These are phyloP conservation scores for Metacarcinus magister DNA, from an alignment of 2,888 invertebrate species.

Conservation along the genomic window DNA sequence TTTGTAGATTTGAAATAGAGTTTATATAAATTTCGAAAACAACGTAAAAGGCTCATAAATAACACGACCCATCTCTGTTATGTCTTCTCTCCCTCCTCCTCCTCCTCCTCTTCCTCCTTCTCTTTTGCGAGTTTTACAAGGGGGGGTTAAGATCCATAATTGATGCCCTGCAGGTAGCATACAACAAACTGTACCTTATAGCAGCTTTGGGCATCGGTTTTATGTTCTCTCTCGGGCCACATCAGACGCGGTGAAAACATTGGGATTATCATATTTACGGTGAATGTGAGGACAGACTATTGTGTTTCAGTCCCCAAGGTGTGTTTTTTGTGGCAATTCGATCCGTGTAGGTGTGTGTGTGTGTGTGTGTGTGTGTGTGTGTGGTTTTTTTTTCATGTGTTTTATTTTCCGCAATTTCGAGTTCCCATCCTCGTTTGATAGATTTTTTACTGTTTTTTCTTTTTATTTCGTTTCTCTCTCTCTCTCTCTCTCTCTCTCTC, in stretches of 20 bases:
- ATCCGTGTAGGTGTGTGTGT: background rate
- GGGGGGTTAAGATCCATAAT: slow-evolving; percentile 69
- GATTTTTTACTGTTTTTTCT: background rate
- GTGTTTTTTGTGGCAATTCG: background rate
- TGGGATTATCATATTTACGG: slow-evolving; percentile 73
- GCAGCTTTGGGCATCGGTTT: slow-evolving; percentile 59
- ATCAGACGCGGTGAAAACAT: slow-evolving; percentile 58
- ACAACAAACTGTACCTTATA: slow-evolving; percentile 72
- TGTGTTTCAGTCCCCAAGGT: slow-evolving; percentile 41
- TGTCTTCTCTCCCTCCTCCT: background rate
- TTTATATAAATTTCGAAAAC: background rate
- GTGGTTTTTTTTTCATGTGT: background rate
- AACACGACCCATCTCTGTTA: background rate
- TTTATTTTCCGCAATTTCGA: no score
- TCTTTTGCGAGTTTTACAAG: slow-evolving; percentile 43
- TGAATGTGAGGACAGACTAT: slow-evolving; percentile 64
- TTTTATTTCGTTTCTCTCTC: background rate
- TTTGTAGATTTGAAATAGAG: background rate
- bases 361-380: slow-evolving; percentile 27
- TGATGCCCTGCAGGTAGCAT: slow-evolving; percentile 74
- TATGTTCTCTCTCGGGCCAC: slow-evolving; percentile 69
- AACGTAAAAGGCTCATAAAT: background rate
- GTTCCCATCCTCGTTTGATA: no score
- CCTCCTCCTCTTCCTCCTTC: background rate
- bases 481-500: background rate